A percentile compares a stretch with the other conserved stretches of the same genome.
These are phyloP conservation scores for Amia ocellicauda DNA, from an alignment of 2,113 vertebrate species.

Conservation along the genomic window DNA sequence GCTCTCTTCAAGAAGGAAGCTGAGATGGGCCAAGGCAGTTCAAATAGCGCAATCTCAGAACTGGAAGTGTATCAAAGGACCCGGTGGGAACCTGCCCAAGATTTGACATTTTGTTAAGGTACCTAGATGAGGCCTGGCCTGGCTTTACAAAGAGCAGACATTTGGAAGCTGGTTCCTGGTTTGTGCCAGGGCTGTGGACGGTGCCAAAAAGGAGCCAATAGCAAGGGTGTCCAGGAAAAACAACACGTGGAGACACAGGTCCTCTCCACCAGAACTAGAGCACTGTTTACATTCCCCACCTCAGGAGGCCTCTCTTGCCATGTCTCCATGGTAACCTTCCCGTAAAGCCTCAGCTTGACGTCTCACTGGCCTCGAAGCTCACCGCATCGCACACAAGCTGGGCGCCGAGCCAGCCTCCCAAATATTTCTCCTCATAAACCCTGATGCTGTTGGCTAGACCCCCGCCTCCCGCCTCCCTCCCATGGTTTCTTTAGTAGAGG, in stretches of 20 bases:
- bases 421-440: constrained; percentile 55
- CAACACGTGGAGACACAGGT: background rate
- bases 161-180: background rate
- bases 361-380: constrained; percentile 32
- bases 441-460: background rate
- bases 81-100: background rate
- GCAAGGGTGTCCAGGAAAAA: background rate
- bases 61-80: background rate
- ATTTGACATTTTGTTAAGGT: background rate
- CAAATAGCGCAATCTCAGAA: background rate
- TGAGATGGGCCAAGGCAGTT: background rate
- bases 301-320: constrained; percentile 18
- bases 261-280: constrained; percentile 8
- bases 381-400: constrained; percentile 23
- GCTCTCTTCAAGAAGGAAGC: no score
- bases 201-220: background rate
- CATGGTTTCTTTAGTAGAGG: no score
- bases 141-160: no score
- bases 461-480: background rate
- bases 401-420: constrained; percentile 45
- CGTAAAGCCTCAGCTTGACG: constrained; percentile 33
- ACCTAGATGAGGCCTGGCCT: background rate
- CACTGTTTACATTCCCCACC: constrained; percentile 26
- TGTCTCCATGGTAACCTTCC: constrained; percentile 33
- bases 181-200: background rate